phyloP scores from a whole-genome alignment of 2,888 invertebrate species.

The Mesopsocus fuscifrons region DNA sequence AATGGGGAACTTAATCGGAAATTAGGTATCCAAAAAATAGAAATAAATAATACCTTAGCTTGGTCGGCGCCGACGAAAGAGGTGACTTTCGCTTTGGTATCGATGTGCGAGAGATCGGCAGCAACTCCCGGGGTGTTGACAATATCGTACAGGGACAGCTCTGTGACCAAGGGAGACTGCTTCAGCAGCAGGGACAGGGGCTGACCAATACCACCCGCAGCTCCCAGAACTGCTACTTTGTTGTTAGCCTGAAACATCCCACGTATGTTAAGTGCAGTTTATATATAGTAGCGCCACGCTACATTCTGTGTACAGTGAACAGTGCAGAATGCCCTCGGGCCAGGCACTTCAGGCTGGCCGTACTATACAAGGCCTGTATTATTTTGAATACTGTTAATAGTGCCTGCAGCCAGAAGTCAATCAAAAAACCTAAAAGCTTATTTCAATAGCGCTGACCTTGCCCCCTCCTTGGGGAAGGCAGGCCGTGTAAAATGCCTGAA shows the following conservation, averaged over 20 bases:
- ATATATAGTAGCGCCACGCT: neutral
- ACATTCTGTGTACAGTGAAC: too few species aligned
- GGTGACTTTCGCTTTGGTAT: conserved; percentile 64
- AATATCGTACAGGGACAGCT: conserved; percentile 81
- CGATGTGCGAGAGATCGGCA: conserved; percentile 92
- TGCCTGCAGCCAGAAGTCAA: neutral
- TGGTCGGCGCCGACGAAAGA: conserved; percentile 59
- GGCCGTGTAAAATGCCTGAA: too few species aligned
- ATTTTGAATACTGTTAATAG: too few species aligned
- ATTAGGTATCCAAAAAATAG: too few species aligned
- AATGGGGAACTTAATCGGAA: neutral
- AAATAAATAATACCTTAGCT: conserved; percentile 36
- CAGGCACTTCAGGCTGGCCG: too few species aligned
- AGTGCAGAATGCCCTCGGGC: too few species aligned
- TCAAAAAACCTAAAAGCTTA: neutral
- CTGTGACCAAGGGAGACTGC: conserved; percentile 65
- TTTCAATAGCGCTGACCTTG: too few species aligned
- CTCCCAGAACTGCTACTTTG: conserved; percentile 93
- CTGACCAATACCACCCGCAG: conserved; percentile 95
- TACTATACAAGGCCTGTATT: too few species aligned
- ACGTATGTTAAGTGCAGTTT: neutral
- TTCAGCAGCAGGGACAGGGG: conserved; percentile 85
- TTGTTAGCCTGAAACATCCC: conserved; percentile 42
- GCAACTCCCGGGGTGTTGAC: conserved; percentile 92
- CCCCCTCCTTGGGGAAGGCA: too few species aligned